These are phyloP conservation scores for Tenthredo distinguenda DNA, from an alignment of 2,888 invertebrate species.

Conservation along the genomic window DNA sequence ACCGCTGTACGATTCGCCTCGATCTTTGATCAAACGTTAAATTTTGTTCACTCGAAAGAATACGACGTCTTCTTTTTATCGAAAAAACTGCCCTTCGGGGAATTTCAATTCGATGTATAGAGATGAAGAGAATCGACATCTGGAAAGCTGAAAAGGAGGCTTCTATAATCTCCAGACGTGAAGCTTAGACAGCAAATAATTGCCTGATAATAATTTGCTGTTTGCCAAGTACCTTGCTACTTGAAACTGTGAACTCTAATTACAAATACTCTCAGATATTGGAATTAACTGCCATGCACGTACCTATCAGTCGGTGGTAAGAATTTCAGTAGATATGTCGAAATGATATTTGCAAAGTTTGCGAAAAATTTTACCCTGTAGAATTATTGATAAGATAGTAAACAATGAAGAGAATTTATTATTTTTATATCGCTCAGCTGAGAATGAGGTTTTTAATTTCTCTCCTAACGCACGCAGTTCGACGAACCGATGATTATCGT, in stretches of 20 bases:
- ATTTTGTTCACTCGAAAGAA: neutral
- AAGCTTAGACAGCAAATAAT: conserved; percentile 8
- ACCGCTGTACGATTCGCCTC: neutral
- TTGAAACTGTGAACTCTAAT: neutral
- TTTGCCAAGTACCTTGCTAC: neutral
- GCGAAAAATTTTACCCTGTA: neutral
- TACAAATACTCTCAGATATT: neutral
- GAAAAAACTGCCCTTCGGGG: neutral
- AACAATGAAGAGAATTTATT: neutral
- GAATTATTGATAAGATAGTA: neutral
- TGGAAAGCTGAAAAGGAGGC: neutral
- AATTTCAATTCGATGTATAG: neutral
- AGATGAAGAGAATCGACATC: neutral
- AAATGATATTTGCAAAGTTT: neutral
- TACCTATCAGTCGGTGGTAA: neutral
- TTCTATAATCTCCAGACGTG: neutral
- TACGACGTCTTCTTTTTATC: neutral
- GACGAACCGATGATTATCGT: neutral
- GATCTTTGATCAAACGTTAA: neutral
- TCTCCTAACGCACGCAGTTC: neutral
- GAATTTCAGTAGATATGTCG: neutral
- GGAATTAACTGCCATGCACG: neutral
- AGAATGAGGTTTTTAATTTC: neutral
- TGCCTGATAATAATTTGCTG: conserved; percentile 6
- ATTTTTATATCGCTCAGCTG: neutral